Base-by-base conservation (phyloP, 2,888 invertebrate species). In the Platycheirus rosarum region DNA sequence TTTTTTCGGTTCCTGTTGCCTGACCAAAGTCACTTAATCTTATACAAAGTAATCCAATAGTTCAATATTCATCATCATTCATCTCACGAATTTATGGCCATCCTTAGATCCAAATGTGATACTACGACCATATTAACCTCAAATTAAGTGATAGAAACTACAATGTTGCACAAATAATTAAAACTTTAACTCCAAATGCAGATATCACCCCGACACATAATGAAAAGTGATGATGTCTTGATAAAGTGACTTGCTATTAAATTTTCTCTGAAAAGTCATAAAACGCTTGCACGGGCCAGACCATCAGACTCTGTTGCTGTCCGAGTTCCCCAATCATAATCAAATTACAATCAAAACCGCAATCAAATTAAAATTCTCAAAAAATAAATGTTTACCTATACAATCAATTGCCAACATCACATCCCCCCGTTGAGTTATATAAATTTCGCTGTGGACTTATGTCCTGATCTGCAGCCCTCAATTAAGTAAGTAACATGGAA, bases 331-430 rank as follows among this genome's bases (percentile, higher is more conserved):
- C 70, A 80, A 70, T 66, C 70, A 66, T 51, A 65, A 80, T 80
- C 66, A 82, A 71, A 82, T 76, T 76, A 80, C 76, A 76, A 80
- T 80, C 26, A 80, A 80, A 76, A 80, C 66, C 70, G 76, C 80
- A 76, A 82, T 82, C 53, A 82, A 82, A 80, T 70, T 71, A 76
- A 80, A 76, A 51, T 40, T 76, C 76, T 18, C 48, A 40, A 70
- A n/a, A 70, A 76, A 66, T 29, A 62, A 68, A 78, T 79, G 79
- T 48, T 79, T 69, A 65, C 65, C 44, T 70, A 48, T 7, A 70
- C 60, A 76, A 62, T 70, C 71, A 76, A 82, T 82, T 76, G 13
- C 1, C 65, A 66, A 68, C 51, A 32, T 23, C 3, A 69, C 76
- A 69, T 55, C 55, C 63, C 48, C 63, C 75, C 63, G 29, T 66